These are phyloP conservation scores for Prietella phreatophila DNA, from an alignment of 2,113 vertebrate genomes.

Conservation along the genomic window DNA sequence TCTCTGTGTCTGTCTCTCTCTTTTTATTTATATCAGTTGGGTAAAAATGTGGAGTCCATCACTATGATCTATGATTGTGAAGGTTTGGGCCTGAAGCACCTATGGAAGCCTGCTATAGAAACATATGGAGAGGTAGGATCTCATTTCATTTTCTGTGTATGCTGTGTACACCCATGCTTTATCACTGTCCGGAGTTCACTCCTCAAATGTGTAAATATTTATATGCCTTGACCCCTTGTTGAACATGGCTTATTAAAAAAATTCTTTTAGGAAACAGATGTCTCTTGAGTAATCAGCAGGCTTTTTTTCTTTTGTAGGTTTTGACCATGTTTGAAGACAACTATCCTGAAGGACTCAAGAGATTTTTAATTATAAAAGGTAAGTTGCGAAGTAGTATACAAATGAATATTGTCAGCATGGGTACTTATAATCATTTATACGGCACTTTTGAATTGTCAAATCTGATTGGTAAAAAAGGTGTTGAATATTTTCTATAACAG, in stretches of 20 bases:
- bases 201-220: slow-evolving; percentile 23
- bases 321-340: slow-evolving; percentile 96
- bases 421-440: background rate
- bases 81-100: slow-evolving; percentile 90
- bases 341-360: slow-evolving; percentile 89
- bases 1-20: background rate
- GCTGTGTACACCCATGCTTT: background rate
- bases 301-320: slow-evolving; percentile 69
- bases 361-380: slow-evolving; percentile 92
- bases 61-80: slow-evolving; percentile 93
- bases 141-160: background rate
- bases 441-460: background rate
- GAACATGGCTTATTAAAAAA: background rate
- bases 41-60: slow-evolving; percentile 83
- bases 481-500: background rate
- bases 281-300: background rate
- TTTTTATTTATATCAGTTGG: slow-evolving; percentile 72
- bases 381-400: background rate
- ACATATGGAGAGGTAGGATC: slow-evolving; percentile 82
- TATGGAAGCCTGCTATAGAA: slow-evolving; percentile 94
- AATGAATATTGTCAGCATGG: background rate
- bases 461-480: background rate
- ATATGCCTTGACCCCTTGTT: background rate
- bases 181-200: background rate
- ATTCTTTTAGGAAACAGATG: background rate